Base-by-base conservation (phyloP, 2,113 vertebrate genomes). In the Anas platyrhynchos region DNA sequence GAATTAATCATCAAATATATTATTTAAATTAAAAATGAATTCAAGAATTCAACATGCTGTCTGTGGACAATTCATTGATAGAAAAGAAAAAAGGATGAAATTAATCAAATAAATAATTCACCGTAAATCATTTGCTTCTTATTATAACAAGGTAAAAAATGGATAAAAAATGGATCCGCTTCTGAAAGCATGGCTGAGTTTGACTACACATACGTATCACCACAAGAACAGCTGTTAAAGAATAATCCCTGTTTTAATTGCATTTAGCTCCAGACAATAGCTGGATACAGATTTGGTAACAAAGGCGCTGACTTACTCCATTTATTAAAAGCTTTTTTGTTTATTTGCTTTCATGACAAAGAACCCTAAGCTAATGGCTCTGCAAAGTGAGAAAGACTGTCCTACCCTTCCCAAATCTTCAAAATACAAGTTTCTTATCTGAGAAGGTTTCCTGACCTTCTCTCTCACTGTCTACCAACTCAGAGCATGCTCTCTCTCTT, bases 31-130 rank as follows among this genome's bases (percentile, higher is more conserved):
- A 92, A 75, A 94, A 96, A 75, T 85, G 88, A 94, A 93, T 94
- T 91, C 23, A 84, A 75, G 87, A 80, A 83, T 97, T 92, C 62
- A 82, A 66, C 61, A 18, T 75, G 63, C 88, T 95, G 52, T 75
- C 89, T n/a, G 62, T 34, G 41, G 46, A 88, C 52, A 96, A 88
- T 83, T 91, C 87, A 88, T 66, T 93, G 76, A 71, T 22, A 93
- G 83, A 71, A 86, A 81, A 92, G 16, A 83, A 89, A 85, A 96
- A 92, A 88, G 48, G 72, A 56, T 76, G 3, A 91, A 95, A 96
- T 95, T 78, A 92, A 96, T 95, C 83, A 97, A 94, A 93, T 95
- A 91, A 96, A 97, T 94, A 93, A 96, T 97, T 96, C 2, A 94
- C 82, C 69, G 68, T 91, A 88, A 96, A 91, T 93, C 59, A 86